Evolutionary conservation across 2,888 invertebrate genomes (phyloP).

Genomic region (Neria commutata): DNA sequence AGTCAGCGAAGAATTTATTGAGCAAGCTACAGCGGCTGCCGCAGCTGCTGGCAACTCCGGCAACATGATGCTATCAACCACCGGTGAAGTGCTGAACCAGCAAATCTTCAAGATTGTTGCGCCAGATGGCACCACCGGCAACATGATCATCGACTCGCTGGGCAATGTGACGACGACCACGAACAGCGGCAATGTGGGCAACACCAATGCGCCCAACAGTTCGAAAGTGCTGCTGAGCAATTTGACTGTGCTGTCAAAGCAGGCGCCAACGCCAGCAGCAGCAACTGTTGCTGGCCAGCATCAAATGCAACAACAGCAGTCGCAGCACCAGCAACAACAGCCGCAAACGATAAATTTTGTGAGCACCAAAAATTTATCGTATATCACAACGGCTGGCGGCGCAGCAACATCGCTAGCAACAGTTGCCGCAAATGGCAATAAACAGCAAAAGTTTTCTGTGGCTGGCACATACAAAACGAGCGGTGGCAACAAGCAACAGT

Average conservation of each 20-base stretch:
- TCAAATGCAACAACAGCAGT: conserved; percentile 23
- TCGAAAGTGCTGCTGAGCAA: conserved; percentile 60
- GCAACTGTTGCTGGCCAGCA: conserved; percentile 15
- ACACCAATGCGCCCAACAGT: conserved; percentile 44
- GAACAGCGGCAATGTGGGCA: conserved; percentile 17
- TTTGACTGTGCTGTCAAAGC: conserved; percentile 58
- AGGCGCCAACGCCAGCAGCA: conserved; percentile 33
- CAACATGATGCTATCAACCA: conserved; percentile 46
- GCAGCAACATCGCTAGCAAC: conserved; percentile 2
- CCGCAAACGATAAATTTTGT: conserved; percentile 52
- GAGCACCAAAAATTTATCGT: conserved; percentile 51
- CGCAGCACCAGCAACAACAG: conserved; percentile 40
- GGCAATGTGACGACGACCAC: conserved; percentile 39
- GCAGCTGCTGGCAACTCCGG: conserved; percentile 29
- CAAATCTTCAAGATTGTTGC: conserved; percentile 61
- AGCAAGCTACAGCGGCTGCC: conserved; percentile 32
- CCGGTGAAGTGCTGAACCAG: conserved; percentile 56
- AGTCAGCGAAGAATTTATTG: conserved; percentile 49
- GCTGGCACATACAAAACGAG: background rate
- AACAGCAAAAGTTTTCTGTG: background rate
- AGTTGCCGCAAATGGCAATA: conserved; percentile 6
- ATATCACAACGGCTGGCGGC: conserved; percentile 51
- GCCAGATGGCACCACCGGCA: conserved; percentile 57
- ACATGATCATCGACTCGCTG: conserved; percentile 56
- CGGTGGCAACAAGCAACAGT: background rate